phyloP scores from a whole-genome alignment of 2,888 invertebrate species.

The Pollenia angustigena region DNA sequence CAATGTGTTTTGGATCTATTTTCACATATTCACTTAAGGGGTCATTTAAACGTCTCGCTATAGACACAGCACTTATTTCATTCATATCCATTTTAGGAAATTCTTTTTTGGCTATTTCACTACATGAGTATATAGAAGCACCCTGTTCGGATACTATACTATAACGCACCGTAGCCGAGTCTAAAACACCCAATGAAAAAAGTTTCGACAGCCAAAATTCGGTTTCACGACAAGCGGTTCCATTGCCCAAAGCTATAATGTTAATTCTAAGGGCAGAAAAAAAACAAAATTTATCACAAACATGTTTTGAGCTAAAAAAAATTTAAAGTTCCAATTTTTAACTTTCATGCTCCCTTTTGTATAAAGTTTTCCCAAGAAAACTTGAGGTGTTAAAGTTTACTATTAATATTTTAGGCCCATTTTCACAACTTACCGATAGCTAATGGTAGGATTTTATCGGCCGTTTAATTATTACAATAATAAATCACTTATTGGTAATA shows the following conservation, averaged over 20 bases:
- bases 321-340: no score
- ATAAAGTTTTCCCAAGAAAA: no score
- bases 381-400: no score
- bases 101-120: constrained; percentile 93
- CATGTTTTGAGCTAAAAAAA: no score
- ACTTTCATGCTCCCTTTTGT: no score
- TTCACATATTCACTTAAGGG: constrained; percentile 96
- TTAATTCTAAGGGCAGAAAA: constrained; percentile 86
- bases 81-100: constrained; percentile 93
- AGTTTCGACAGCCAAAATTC: constrained; percentile 89
- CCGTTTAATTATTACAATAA: no score
- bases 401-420: no score
- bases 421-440: no score
- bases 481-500: no score
- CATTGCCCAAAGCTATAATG: constrained; percentile 95
- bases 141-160: constrained; percentile 96
- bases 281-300: neutral
- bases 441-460: no score
- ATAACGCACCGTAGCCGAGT: constrained; percentile 86
- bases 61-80: constrained; percentile 91
- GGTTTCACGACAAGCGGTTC: constrained; percentile 94
- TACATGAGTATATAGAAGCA: constrained; percentile 96
- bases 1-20: constrained; percentile 95
- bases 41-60: constrained; percentile 95
- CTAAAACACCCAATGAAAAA: constrained; percentile 86